Conservation (phyloP, 2,888 invertebrate species). For the Leucophora obtusa region DNA sequence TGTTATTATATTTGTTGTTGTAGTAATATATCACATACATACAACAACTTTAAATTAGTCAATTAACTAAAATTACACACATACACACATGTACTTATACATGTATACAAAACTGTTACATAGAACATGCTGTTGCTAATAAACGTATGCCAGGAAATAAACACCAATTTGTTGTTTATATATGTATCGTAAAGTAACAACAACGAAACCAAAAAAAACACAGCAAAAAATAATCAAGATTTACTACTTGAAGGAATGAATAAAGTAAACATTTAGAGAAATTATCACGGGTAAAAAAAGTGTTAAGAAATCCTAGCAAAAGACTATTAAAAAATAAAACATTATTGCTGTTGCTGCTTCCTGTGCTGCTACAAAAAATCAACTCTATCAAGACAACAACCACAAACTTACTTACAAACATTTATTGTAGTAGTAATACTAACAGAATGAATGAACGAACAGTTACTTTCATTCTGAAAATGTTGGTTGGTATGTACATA, state of each 20-base stretch:
- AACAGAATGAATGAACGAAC: too few species aligned
- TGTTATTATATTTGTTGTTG: conserved; percentile 7
- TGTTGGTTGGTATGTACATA: background rate
- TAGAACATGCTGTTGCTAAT: conserved; percentile 30
- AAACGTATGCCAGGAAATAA: conserved; percentile 44
- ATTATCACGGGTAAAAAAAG: conserved; percentile 9
- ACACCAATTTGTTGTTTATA: conserved; percentile 46
- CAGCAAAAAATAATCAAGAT: conserved; percentile 41
- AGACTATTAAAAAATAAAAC: conserved; percentile 14
- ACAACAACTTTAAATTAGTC: conserved; percentile 30
- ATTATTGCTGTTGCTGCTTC: conserved; percentile 14
- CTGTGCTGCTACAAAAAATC: background rate
- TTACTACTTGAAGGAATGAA: conserved; percentile 20
- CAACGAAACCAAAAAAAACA: background rate
- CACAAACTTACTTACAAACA: conserved; percentile 3
- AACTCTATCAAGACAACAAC: conserved; percentile 30
- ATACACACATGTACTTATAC: conserved; percentile 10
- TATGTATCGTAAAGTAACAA: background rate
- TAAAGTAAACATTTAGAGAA: conserved; percentile 24
- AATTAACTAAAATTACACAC: conserved; percentile 15
- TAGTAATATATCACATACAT: conserved; percentile 25
- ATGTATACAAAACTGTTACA: background rate
- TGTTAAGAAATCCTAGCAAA: conserved; percentile 3
- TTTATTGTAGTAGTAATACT: too few species aligned
- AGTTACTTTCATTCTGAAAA: too few species aligned